These are phyloP conservation scores for Brienomyrus longianalis DNA, from an alignment of 2,113 vertebrate species.

Conservation along the genomic window DNA sequence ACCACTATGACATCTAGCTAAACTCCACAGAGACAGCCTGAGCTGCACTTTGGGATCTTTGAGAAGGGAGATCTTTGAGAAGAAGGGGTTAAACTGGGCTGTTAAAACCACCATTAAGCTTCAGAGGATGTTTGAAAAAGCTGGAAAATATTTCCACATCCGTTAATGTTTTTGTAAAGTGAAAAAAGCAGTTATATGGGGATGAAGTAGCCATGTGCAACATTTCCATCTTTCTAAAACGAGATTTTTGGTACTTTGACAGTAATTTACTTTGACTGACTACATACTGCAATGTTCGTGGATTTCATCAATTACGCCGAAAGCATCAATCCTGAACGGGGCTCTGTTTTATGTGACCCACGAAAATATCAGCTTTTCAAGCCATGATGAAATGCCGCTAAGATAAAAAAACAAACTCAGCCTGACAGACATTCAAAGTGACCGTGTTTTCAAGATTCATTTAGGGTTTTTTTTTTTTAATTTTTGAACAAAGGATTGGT, in stretches of 20 bases:
- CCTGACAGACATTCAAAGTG: neutral
- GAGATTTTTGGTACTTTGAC: slow-evolving; percentile 16
- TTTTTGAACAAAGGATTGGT: neutral
- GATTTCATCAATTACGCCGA: slow-evolving; percentile 12
- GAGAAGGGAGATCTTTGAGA: neutral
- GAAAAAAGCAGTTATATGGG: neutral
- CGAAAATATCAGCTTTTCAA: slow-evolving; percentile 2
- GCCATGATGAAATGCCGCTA: neutral
- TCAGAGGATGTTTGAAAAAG: neutral
- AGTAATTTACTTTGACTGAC: slow-evolving; percentile 14
- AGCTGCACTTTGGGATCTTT: neutral
- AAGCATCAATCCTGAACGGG: neutral
- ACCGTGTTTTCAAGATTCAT: slow-evolving; percentile 6
- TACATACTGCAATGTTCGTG: slow-evolving; percentile 5
- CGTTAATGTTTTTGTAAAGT: slow-evolving; percentile 1
- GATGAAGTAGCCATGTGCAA: neutral
- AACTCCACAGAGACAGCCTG: neutral
- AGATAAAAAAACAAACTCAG: slow-evolving; percentile 1
- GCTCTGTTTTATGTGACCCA: slow-evolving; percentile 14
- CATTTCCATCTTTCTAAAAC: neutral
- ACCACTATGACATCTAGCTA: neutral
- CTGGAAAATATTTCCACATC: neutral
- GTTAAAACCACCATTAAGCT: neutral
- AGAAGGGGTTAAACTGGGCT: neutral
- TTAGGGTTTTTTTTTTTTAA: neutral